These are phyloP conservation scores for Salvator merianae DNA, from an alignment of 2,113 vertebrate species.

Conservation along the genomic window DNA sequence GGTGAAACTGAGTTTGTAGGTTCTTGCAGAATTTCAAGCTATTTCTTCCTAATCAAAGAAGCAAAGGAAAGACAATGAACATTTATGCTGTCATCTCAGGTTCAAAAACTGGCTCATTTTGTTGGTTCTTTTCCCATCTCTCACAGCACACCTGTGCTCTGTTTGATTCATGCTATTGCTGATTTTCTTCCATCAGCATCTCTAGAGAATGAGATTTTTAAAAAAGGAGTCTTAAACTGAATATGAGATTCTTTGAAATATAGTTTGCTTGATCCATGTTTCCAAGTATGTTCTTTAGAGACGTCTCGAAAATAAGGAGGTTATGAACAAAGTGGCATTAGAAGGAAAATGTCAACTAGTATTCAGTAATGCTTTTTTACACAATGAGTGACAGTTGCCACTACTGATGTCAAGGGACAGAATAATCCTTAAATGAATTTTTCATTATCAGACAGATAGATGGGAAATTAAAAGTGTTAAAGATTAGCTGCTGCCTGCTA, in stretches of 20 bases:
- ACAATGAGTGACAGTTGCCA: not conserved
- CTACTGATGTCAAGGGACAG: not conserved
- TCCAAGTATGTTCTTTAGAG: not conserved
- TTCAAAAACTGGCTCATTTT: conserved; percentile 35
- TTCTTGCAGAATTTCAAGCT: conserved; percentile 41
- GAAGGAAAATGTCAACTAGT: not conserved
- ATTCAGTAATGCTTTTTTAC: not conserved
- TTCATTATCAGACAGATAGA: not conserved
- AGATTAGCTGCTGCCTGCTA: not conserved
- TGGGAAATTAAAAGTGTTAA: not conserved
- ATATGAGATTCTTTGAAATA: conserved; percentile 35
- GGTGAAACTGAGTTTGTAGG: conserved; percentile 43
- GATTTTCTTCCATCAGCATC: not conserved
- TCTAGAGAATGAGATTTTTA: conserved; percentile 38
- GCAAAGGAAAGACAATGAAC: conserved; percentile 47
- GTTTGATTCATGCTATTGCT: conserved; percentile 29
- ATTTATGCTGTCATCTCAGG: conserved; percentile 41
- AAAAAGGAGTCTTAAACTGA: conserved; percentile 29
- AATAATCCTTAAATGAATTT: not conserved
- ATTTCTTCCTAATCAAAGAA: conserved; percentile 55
- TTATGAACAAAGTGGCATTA: not conserved
- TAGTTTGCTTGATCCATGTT: conserved; percentile 29
- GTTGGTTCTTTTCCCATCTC: conserved; percentile 24
- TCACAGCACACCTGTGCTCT: not conserved
- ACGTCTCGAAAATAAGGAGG: not conserved